phyloP scores from a whole-genome alignment of 2,797 vertebrate species.

The Thripadectes ignobilis region DNA sequence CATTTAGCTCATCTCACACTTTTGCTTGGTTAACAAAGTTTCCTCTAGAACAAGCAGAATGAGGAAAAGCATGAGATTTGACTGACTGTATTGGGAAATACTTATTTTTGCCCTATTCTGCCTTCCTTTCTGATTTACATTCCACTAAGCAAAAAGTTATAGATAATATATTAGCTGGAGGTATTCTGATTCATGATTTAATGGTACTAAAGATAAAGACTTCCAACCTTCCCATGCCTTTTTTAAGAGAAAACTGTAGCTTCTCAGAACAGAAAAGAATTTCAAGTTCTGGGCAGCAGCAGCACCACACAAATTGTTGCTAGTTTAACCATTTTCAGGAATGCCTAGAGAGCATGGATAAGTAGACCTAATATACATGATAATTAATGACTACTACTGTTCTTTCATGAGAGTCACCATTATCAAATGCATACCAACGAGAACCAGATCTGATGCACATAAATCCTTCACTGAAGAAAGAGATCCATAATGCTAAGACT shows the following conservation, averaged over 20 bases:
- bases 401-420: not conserved
- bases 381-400: not conserved
- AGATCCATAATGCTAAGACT: not conserved
- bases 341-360: not conserved
- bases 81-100: not conserved
- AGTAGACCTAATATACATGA: not conserved
- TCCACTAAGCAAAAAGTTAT: not conserved
- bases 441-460: not conserved
- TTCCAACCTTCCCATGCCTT: not conserved
- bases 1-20: not conserved
- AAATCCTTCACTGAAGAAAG: not conserved
- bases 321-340: not conserved
- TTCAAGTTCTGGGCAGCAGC: not conserved
- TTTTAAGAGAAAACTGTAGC: not conserved
- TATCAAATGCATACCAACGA: not conserved
- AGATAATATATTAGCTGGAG: not conserved
- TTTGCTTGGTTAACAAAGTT: not conserved
- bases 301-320: not conserved
- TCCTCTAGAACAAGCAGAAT: not conserved
- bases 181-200: not conserved
- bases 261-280: not conserved
- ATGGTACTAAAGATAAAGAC: not conserved
- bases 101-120: not conserved
- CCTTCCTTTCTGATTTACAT: not conserved
- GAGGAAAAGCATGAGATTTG: not conserved